These are phyloP conservation scores for Zaprionus lineosus DNA, from an alignment of 2,888 invertebrate species.

Conservation along the genomic window DNA sequence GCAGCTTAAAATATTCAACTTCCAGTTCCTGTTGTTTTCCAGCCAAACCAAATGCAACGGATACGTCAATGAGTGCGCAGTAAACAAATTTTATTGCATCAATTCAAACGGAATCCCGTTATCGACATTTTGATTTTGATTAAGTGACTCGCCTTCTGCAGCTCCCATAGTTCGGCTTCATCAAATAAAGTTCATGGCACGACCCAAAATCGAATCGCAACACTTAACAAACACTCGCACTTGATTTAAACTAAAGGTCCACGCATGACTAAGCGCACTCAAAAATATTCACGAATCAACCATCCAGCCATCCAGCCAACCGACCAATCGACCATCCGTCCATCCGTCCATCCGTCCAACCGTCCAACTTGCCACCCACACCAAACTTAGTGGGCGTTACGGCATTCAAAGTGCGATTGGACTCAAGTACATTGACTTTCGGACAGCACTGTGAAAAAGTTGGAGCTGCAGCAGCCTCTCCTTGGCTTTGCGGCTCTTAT, in stretches of 20 bases:
- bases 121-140: constrained; percentile 42
- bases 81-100: constrained; percentile 53
- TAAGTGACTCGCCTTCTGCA: neutral
- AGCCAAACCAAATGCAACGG: constrained; percentile 44
- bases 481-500: constrained; percentile 46
- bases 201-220: constrained; percentile 58
- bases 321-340: no score
- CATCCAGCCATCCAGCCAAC: constrained; percentile 21
- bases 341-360: constrained; percentile 22
- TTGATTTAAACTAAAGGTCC: constrained; percentile 60
- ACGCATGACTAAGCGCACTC: constrained; percentile 63
- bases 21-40: constrained; percentile 65
- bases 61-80: constrained; percentile 55
- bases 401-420: constrained; percentile 32
- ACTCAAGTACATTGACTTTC: constrained; percentile 61
- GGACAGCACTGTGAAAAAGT: constrained; percentile 30
- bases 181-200: constrained; percentile 25
- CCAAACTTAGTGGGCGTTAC: constrained; percentile 30
- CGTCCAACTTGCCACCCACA: no score
- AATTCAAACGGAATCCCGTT: constrained; percentile 32
- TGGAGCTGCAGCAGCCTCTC: constrained; percentile 39
- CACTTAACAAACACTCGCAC: constrained; percentile 73
- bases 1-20: constrained; percentile 23
- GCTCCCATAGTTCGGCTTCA: neutral
- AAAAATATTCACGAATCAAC: no score